phyloP scores from a whole-genome alignment of 2,888 invertebrate genomes.

The Schrankia costaestrigalis region DNA sequence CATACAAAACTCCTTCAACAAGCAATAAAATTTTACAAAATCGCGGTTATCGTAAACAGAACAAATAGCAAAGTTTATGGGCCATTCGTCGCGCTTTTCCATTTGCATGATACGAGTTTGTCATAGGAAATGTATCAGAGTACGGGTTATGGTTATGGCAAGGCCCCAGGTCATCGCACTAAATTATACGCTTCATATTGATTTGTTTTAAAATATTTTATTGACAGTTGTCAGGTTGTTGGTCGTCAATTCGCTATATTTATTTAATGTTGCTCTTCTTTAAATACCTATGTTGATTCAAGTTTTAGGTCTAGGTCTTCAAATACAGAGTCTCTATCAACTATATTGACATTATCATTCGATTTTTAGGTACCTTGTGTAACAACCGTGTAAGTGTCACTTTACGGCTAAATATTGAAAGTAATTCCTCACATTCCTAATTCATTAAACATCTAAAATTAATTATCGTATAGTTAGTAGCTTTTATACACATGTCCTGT shows the following conservation, averaged over 20 bases:
- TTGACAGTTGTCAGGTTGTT: slow-evolving; percentile 33
- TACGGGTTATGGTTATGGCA: slow-evolving; percentile 48
- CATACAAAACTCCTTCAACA: slow-evolving; percentile 50
- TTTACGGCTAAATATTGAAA: too few relatives aligned
- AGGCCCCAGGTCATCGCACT: slow-evolving; percentile 40
- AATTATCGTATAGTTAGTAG: too few relatives aligned
- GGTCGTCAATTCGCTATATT: too few relatives aligned
- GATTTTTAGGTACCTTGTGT: too few relatives aligned
- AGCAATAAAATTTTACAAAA: slow-evolving; percentile 72
- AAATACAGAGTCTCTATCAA: too few relatives aligned
- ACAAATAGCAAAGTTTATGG: slow-evolving; percentile 75
- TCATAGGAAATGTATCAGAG: slow-evolving; percentile 42
- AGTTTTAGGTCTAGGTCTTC: too few relatives aligned
- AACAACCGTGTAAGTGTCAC: too few relatives aligned
- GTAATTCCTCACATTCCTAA: too few relatives aligned
- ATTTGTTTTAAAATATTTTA: slow-evolving; percentile 40
- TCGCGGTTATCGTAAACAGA: slow-evolving; percentile 75
- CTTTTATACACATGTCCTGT: too few relatives aligned
- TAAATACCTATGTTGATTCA: too few relatives aligned
- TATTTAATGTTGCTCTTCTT: slow-evolving; percentile 17
- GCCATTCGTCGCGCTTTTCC: slow-evolving; percentile 69
- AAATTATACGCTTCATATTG: slow-evolving; percentile 41
- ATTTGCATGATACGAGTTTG: slow-evolving; percentile 69
- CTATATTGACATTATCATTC: too few relatives aligned
- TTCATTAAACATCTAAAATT: too few relatives aligned